Evolutionary conservation across 1,140 invertebrate species (phyloP).

Genomic region (Meloidogyne exigua): DNA sequence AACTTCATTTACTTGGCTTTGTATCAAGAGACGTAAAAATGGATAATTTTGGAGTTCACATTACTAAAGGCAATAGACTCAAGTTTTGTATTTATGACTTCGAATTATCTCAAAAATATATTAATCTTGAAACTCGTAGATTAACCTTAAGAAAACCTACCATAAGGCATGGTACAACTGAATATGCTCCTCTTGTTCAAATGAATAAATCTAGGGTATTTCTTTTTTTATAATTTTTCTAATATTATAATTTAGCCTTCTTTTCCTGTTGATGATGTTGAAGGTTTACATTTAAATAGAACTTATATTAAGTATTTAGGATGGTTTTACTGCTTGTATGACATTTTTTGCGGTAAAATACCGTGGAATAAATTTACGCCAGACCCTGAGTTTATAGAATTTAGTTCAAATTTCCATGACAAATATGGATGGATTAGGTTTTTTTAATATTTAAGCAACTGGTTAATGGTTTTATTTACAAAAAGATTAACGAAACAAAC

Average conservation of each 20-base stretch:
- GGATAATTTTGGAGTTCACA: not conserved
- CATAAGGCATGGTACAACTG: not conserved
- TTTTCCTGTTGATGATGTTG: not conserved
- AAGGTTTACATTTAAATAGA: not conserved
- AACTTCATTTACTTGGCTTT: not conserved
- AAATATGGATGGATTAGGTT: no score
- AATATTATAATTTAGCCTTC: not conserved
- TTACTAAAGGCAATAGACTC: not conserved
- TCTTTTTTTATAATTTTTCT: not conserved
- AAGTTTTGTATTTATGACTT: not conserved
- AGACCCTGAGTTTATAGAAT: not conserved
- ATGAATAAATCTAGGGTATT: not conserved
- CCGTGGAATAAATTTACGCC: not conserved
- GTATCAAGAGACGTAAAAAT: not conserved
- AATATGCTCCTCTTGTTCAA: not conserved
- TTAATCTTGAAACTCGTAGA: not conserved
- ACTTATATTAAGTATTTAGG: not conserved
- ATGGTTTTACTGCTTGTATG: not conserved
- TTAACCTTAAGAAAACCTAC: not conserved
- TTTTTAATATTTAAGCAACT: no score
- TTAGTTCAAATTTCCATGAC: no score
- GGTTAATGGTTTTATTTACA: not conserved
- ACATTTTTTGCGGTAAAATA: not conserved
- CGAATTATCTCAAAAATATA: not conserved
- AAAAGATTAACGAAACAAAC: not conserved